Evolutionary conservation across 2,888 invertebrate genomes (phyloP), one percentile per base, ranked within the genome.

Genomic region (Rhingia rostrata): DNA sequence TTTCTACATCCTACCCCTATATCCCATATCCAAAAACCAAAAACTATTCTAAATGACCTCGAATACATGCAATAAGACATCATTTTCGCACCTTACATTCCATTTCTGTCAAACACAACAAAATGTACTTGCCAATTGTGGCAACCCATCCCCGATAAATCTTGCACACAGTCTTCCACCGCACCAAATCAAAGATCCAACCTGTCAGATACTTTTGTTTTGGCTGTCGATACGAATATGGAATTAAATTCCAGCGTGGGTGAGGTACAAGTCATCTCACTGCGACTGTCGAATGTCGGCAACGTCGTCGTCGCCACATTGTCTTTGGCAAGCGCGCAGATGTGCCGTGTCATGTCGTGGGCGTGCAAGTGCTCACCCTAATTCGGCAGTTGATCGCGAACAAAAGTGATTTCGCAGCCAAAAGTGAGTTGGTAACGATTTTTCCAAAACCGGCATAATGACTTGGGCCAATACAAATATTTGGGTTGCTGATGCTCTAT

Each of bases 231-330:
- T 49, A 35, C 63, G 0, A 56, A 78, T 72, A 58, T 45, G 72
- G 58, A 39, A 53, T 39, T 22, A 60, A 70, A 41, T 54, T 56
- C 10, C 33, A 7, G 53, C 35, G 79, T 80, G 60, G 73, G 79
- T 66, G 60, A 37, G 56, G 41, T n/a, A 43, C 79, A 58, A 79
- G 47, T 73, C 60, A 66, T 79, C 39, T 39, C 22, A 22, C 22
- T 9, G 12, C 51, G 49, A 14, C n/a, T n/a, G n/a, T 61, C 61
- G 22, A 22, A 22, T 22, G 33, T 37, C 37, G 58, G 14, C 53
- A 53, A 32, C 37, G 33, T 37, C 49, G 53, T 60, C 51, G 80
- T 69, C 80, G 80, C 74, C 80, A 80, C 47, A 56, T 32, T 80
- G 80, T 80, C 80, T 80, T 72, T 74, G 43, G 41, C 70, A 22